phyloP scores from a whole-genome alignment of 2,888 invertebrate species.

The Deroplatys truncata region DNA sequence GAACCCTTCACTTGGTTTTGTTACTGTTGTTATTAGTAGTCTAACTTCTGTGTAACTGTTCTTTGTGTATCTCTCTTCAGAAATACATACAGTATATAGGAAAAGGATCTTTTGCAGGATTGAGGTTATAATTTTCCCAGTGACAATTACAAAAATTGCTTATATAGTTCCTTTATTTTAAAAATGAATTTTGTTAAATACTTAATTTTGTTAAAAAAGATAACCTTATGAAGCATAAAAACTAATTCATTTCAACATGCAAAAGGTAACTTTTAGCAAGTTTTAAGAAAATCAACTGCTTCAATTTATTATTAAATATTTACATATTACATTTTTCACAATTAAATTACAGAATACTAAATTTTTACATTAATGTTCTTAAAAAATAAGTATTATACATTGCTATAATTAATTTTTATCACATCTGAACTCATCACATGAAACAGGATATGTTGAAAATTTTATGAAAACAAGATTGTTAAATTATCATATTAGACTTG shows the following conservation, averaged over 20 bases:
- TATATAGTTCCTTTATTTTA: background rate
- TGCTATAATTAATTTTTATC: background rate
- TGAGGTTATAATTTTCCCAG: too few relatives aligned
- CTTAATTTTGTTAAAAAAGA: background rate
- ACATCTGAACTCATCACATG: background rate
- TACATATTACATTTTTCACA: background rate
- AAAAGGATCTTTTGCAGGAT: too few relatives aligned
- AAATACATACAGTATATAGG: too few relatives aligned
- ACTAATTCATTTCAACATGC: background rate
- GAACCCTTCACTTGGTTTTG: too few relatives aligned
- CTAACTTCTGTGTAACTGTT: too few relatives aligned
- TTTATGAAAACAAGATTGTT: background rate
- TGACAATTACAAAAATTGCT: too few relatives aligned
- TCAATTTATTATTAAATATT: background rate
- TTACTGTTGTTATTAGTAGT: too few relatives aligned
- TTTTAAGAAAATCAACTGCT: background rate
- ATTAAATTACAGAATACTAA: background rate
- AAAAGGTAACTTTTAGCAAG: background rate
- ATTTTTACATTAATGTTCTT: background rate
- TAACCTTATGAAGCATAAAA: background rate
- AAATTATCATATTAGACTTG: background rate
- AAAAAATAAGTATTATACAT: background rate
- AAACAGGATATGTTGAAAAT: background rate
- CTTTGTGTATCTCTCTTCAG: too few relatives aligned
- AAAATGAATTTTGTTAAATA: background rate